Evolutionary conservation across 2,888 invertebrate genomes (phyloP).

Genomic region (Oxyscelio sp.): DNA sequence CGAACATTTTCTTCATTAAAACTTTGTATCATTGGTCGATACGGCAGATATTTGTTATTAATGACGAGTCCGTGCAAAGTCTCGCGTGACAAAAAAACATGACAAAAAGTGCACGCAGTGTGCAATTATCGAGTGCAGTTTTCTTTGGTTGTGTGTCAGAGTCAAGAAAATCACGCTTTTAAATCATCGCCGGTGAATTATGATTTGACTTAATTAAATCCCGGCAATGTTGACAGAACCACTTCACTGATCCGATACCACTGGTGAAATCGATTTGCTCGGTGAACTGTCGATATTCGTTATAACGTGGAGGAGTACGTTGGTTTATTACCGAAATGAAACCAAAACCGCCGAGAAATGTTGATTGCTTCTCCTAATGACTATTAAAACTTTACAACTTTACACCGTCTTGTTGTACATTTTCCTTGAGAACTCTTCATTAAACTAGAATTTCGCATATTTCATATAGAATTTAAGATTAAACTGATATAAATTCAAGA

Average conservation of each 20-base stretch:
- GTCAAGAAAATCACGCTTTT: background rate
- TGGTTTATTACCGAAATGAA: slow-evolving; percentile 27
- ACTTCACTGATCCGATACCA: slow-evolving; percentile 22
- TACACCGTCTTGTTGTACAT: no score
- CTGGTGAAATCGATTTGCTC: slow-evolving; percentile 45
- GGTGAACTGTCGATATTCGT: slow-evolving; percentile 54
- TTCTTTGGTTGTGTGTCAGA: no score
- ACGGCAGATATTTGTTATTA: slow-evolving; percentile 32
- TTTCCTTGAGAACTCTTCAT: no score
- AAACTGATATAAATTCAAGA: no score
- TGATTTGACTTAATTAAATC: slow-evolving; percentile 31
- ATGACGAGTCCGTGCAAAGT: background rate
- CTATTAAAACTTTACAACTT: no score
- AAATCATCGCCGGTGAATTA: background rate
- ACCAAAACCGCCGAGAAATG: slow-evolving; percentile 20
- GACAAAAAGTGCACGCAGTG: no score
- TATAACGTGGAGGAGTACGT: slow-evolving; percentile 8
- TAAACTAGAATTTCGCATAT: no score
- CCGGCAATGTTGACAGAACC: background rate
- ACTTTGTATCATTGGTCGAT: slow-evolving; percentile 42
- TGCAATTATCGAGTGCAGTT: no score
- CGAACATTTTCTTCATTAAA: no score
- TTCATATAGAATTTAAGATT: no score
- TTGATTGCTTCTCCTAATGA: slow-evolving; percentile 5
- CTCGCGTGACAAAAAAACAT: no score